Evolutionary conservation across 2,888 invertebrate species (phyloP).

Genomic region (Eupsilia transversa): DNA sequence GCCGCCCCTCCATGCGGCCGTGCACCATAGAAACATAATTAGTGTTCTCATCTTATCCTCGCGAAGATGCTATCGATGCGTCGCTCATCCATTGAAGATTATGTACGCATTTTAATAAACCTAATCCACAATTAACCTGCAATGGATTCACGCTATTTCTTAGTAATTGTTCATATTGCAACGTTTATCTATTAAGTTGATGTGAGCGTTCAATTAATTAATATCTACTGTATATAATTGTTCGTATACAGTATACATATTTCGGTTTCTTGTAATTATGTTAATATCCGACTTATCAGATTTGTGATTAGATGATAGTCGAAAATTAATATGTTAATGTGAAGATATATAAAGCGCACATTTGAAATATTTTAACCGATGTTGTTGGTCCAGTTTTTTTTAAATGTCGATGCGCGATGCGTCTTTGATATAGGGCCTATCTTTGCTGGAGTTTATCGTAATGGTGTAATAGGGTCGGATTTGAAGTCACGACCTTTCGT

Average conservation of each 20-base stretch:
- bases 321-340: constrained; percentile 58
- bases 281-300: constrained; percentile 62
- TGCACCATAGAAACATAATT: constrained; percentile 88
- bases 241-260: constrained; percentile 50
- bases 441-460: constrained; percentile 27
- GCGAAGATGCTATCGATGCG: constrained; percentile 75
- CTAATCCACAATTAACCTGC: constrained; percentile 54
- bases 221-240: constrained; percentile 58
- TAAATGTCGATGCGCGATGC: constrained; percentile 1
- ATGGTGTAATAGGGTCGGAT: constrained; percentile 34
- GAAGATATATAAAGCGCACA: constrained; percentile 40
- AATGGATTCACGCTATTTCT: constrained; percentile 56
- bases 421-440: constrained; percentile 6
- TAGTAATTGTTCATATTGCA: constrained; percentile 56
- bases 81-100: constrained; percentile 76
- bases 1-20: constrained; percentile 82
- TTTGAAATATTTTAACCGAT: constrained; percentile 46
- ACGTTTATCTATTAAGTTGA: constrained; percentile 58
- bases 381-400: constrained; percentile 37
- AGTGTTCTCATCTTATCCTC: constrained; percentile 84
- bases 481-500: constrained; percentile 54
- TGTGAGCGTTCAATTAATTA: constrained; percentile 62
- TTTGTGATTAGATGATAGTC: constrained; percentile 52
- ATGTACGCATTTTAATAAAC: constrained; percentile 57
- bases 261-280: constrained; percentile 60